Evolutionary conservation across 2,113 vertebrate species (phyloP).

Genomic region (Salvelinus alpinus): DNA sequence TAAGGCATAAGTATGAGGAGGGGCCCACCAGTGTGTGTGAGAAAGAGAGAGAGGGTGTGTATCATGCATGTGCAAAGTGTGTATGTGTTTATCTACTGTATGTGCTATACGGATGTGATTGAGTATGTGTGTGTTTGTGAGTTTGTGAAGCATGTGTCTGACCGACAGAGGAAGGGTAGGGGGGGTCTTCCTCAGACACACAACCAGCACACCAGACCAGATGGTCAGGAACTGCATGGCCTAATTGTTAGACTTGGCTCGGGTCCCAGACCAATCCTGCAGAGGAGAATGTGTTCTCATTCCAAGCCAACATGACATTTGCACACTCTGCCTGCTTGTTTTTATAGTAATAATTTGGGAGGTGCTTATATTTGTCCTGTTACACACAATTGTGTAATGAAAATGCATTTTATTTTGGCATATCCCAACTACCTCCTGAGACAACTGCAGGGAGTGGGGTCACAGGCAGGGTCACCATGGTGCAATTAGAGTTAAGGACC

Average conservation of each 20-base stretch:
- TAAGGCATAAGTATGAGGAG: neutral
- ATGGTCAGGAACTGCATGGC: slow-evolving; percentile 39
- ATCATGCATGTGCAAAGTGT: neutral
- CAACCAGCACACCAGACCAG: slow-evolving; percentile 40
- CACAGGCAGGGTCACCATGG: too few species aligned
- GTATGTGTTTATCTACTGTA: neutral
- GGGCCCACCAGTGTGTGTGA: too few species aligned
- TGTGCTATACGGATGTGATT: neutral
- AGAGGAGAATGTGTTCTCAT: slow-evolving; percentile 22
- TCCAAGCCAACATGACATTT: slow-evolving; percentile 35
- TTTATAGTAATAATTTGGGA: too few species aligned
- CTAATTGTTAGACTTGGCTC: slow-evolving; percentile 45
- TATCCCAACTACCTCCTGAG: too few species aligned
- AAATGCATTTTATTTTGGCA: too few species aligned
- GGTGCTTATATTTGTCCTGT: too few species aligned
- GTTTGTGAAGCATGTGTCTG: neutral
- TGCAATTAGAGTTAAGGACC: too few species aligned
- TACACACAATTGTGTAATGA: too few species aligned
- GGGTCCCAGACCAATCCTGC: slow-evolving; percentile 19
- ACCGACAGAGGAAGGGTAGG: neutral
- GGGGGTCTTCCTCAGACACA: neutral
- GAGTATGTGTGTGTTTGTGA: neutral
- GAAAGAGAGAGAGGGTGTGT: neutral
- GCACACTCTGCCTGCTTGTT: slow-evolving; percentile 21
- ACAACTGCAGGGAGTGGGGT: too few species aligned